Base-by-base conservation (phyloP, 2,797 vertebrate genomes). In the Dicrostonyx torquatus region DNA sequence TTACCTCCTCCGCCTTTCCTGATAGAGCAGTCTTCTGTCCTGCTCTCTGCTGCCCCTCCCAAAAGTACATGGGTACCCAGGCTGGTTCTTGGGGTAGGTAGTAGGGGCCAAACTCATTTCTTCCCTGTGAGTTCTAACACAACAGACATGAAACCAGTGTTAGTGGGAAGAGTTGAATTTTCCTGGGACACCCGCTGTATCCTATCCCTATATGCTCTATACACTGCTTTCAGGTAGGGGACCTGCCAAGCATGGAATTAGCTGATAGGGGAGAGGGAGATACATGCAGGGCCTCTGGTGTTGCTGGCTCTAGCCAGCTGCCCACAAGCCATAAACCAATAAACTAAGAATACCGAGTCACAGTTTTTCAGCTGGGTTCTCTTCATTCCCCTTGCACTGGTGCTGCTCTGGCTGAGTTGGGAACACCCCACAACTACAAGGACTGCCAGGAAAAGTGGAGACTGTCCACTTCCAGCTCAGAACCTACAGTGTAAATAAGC, bases 281-380 rank as follows among this genome's bases (percentile, higher is more conserved):
- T 10, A 86, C 17, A 58, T 73, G 88, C 37, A 86, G 90, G 93
- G 90, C 94, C 90, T 91, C 96, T 77, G 91, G 80, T 94, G 94
- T 94, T 45, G 89, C 93, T 87, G 91, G 96, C 73, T 77, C 89
- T 6, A 68, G 87, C 73, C 73, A 94, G 94, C 88, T 94, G 84
- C 94, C 96, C 97, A 93, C 91, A 97, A 97, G 97, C 96, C 97
- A 97, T 97, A 97, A 96, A 95, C 93, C 85, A 97, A 94, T 96
- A 96, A 96, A 96, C 80, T 64, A 77, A 93, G 75, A 96, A 94
- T 84, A 85, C 17, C 31, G 84, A 88, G 92, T 96, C 82, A 77
- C 70, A 80, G 83, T 73, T 95, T 72, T 90, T 64, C 82, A 94
- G 86, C 92, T 78, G 89, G 94, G 78, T 79, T 85, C 80, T 95